phyloP scores from a whole-genome alignment of 2,113 vertebrate species.

The Burhinus oedicnemus region DNA sequence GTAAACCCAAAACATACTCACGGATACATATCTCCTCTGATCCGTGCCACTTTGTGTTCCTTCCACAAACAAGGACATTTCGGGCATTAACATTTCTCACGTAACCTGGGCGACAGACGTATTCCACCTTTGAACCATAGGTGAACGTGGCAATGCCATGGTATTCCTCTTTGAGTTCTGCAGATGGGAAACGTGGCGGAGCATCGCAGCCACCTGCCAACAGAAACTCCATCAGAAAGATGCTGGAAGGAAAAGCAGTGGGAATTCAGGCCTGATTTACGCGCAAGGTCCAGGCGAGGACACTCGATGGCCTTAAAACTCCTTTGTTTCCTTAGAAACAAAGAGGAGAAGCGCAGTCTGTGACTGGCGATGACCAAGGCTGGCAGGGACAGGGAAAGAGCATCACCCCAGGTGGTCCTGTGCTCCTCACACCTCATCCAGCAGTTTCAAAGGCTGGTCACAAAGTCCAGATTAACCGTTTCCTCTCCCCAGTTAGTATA shows the following conservation, averaged over 20 bases:
- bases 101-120: not conserved
- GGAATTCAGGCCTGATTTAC: not conserved
- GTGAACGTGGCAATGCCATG: fast-evolving
- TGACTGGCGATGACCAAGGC: not conserved
- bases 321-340: not conserved
- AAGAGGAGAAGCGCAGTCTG: not conserved
- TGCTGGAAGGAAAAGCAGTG: not conserved
- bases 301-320: not conserved
- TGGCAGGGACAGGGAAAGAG: not conserved
- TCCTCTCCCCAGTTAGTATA: fast-evolving
- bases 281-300: not conserved
- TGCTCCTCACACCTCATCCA: not conserved
- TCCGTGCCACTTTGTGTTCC: fast-evolving
- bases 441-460: not conserved
- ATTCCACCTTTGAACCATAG: fast-evolving
- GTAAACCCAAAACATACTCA: not conserved
- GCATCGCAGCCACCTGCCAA: fast-evolving
- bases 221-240: not conserved
- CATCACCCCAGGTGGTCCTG: not conserved
- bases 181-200: fast-evolving
- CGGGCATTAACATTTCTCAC: fast-evolving
- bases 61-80: fast-evolving
- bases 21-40: fast-evolving
- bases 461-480: not conserved
- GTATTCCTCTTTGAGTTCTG: not conserved